Evolutionary conservation across 1,140 invertebrate species (phyloP), one percentile per base, ranked within the genome.

Genomic region (Lineus longissimus): DNA sequence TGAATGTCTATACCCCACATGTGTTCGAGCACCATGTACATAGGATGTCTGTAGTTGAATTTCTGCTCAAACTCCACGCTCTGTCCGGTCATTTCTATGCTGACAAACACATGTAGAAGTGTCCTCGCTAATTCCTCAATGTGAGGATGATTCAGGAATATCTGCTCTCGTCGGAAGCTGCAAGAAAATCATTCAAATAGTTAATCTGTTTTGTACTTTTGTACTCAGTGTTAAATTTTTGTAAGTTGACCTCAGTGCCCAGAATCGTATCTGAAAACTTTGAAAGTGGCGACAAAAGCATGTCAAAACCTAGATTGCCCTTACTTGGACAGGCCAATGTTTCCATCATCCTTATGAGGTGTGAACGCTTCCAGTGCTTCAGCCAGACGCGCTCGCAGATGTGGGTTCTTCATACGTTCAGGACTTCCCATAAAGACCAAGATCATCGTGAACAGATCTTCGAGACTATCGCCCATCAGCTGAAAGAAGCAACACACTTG

Each of bases 31-130:
- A 95, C 89, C 55, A 88, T 85, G 76, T 97, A 97, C 94, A 97
- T 97, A 7, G 94, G 94, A 61, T 92, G 84, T 41, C 95, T 85
- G 77, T 97, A 98, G 78, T 96, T 95, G 76, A 98, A 97, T 81
- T 97, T 97, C 80, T 97, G 93, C 79, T 97, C 94, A 83, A 98
- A 98, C 74, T 92, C 88, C 7, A 97, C 94, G 79, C 89, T 92
- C 78, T 97, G 91, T 0, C 94, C 94, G 1, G 94, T 97, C 91
- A 96, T 94, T 84, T 98, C 95, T 63, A 98, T 97, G 63, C 91
- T 91, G 36, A 97, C 95, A 81, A 97, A 97, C 2, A 97, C 93
- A 74, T 94, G 87, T 23, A 96, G 79, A 55, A 97, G 82, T 74
- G 88, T 89, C 56, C 85, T 81, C 19, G 91, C 86, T 66, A 94